Base-by-base conservation (phyloP, 2,797 vertebrate genomes). In the Sitta carolinensis region DNA sequence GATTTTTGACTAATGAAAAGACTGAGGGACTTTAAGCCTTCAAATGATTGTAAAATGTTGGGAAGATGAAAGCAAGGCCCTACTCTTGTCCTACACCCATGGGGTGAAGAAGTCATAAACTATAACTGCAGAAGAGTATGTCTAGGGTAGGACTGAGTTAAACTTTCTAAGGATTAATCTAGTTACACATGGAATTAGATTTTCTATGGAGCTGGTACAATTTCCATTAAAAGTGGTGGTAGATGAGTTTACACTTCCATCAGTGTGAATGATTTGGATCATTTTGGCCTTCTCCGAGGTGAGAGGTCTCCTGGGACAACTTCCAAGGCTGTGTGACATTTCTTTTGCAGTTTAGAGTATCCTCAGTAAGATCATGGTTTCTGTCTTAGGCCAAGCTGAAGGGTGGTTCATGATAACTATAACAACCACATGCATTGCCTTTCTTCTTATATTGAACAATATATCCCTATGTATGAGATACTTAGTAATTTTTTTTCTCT, bases 401-500 rank as follows among this genome's bases (percentile, higher is more conserved):
- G 62, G 38, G n/a, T 32, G 62, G 11, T 19, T 62, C 36, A 16
- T 59, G 27, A 7, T 66, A 73, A 43, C 27, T 38, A 1, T 14
- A 76, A 30, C 2, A 54, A 36, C 16, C 18, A 11, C 6, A 21
- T 54, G 3, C 7, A 7, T 42, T 67, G 25, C 11, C 4, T 57
- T 54, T 64, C 47, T 45, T 68, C 8, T 64, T 22, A 7, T 16
- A 2, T 51, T 43, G 34, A 81, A 14, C 6, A 27, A 27, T 48
- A 42, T 2, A 15, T 21, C 14, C 1, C 4, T 3, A 11, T 6
- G 16, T 8, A 59, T 10, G 17, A 73, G 27, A 57, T 40, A 11
- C 8, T 50, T 38, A 13, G 9, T 23, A 1, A 2, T 23, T 52
- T 13, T 26, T 51, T 18, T 5, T 1, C 7, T 14, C 3, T 8